Evolutionary conservation across 2,888 invertebrate genomes (phyloP), one percentile per base, ranked within the genome.

Genomic region (Heliconius aoede): DNA sequence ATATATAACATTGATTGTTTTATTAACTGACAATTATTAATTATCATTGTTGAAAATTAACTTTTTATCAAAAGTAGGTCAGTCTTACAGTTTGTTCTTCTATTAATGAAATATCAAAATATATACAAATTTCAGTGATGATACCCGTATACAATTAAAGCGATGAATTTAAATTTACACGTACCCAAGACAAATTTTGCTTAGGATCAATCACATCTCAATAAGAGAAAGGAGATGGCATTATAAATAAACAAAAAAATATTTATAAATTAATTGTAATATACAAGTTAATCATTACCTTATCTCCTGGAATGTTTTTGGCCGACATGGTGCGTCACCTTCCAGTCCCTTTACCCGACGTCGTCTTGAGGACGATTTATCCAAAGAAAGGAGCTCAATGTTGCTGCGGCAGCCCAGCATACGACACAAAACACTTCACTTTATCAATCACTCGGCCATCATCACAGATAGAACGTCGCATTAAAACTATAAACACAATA

Each of bases 251-350:
- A 88, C 91, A 90, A 88, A 87, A 86, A 79, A 85, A 84, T 84
- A 84, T 82, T 84, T 77, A 72, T 74, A 68, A 78, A 79, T 76
- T 80, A 79, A 79, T 83, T 78, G 78, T 74, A 80, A 77, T 60
- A 78, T 11, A 69, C 36, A 61, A 4, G 75, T 78, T 76, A 78
- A 81, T 91, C 91, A 95, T 94, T 94, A 97, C 97, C 97, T 97
- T 97, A 95, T 97, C 97, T 93, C 97, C 96, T 91, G 97, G 97
- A 95, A 97, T 96, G 95, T 96, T 96, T 95, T 97, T 96, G 90
- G 96, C 96, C 95, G 96, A 96, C 96, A 97, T 97, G 93, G 94
- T 94, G 92, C 85, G 90, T 90, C 90, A 91, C 89, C 92, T 90
- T 88, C 86, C 89, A 86, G 87, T 86, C 85, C 84, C 88, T 88